A percentile compares a stretch with the other conserved stretches of the same genome.
Conservation (phyloP, 2,797 vertebrate species). For the Takifugu rubripes region DNA sequence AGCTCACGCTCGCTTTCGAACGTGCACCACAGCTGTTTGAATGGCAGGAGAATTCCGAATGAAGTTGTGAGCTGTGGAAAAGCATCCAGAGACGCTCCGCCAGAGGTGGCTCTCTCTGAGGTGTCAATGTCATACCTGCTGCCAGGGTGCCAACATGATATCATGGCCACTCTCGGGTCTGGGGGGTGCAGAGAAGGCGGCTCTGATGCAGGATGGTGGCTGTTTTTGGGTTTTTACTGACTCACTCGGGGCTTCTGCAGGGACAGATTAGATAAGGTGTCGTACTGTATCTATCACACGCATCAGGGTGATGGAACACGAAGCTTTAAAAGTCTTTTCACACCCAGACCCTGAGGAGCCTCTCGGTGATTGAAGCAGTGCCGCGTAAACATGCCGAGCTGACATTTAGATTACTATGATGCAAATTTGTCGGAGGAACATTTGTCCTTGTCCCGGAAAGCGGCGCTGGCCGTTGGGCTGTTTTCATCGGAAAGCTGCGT, state of each 20-base stretch:
- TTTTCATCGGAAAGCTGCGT: constrained; percentile 1
- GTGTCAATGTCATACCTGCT: constrained; percentile 63
- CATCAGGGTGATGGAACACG: constrained; percentile 28
- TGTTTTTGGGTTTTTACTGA: constrained; percentile 35
- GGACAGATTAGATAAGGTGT: constrained; percentile 51
- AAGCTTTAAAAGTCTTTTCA: constrained; percentile 36
- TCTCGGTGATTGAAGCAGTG: constrained; percentile 8
- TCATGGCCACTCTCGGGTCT: constrained; percentile 41
- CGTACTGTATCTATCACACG: constrained; percentile 43
- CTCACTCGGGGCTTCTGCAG: constrained; percentile 59
- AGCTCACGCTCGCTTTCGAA: constrained; percentile 21
- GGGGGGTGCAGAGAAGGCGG: constrained; percentile 58
- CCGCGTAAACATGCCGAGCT: constrained; percentile 10
- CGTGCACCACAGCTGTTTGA: constrained; percentile 19
- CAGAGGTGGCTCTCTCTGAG: constrained; percentile 25
- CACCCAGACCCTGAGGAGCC: constrained; percentile 5
- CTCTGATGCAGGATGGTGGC: constrained; percentile 52
- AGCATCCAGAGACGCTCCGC: background rate
- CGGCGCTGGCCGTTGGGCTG: background rate
- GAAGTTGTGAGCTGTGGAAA: constrained; percentile 18
- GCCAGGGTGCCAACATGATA: constrained; percentile 43
- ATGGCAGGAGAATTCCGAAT: constrained; percentile 18
- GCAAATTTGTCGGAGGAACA: constrained; percentile 1
- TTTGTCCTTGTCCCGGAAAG: constrained; percentile 6
- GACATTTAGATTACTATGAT: constrained; percentile 27